phyloP scores from a whole-genome alignment of 2,113 vertebrate genomes.

The Eurystomus gularis region DNA sequence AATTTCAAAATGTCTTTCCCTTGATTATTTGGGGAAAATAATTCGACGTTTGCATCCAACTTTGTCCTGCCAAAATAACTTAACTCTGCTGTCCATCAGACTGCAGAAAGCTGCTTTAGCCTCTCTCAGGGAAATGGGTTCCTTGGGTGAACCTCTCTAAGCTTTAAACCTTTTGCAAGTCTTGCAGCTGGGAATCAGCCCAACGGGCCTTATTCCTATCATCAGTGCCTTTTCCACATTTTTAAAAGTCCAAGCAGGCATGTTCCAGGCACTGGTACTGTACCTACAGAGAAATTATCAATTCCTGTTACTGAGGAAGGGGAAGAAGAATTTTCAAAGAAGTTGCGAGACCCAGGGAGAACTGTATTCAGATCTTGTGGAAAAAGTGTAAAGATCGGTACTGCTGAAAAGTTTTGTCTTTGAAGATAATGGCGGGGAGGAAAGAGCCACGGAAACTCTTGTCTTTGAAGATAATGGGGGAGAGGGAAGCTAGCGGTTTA shows the following conservation, averaged over 20 bases:
- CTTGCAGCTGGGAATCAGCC: background rate
- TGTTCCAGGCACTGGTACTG: background rate
- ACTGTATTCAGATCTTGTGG: background rate
- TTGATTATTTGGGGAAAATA: background rate
- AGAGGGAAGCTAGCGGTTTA: background rate
- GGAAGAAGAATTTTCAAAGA: background rate
- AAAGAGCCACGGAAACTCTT: background rate
- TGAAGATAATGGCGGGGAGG: background rate
- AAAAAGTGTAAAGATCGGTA: background rate
- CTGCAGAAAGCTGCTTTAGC: background rate
- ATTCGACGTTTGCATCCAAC: background rate
- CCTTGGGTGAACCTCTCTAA: background rate
- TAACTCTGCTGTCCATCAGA: background rate
- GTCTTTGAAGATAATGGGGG: background rate
- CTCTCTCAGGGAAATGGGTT: background rate
- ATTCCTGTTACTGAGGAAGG: background rate
- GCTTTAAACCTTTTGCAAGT: background rate
- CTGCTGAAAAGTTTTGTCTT: background rate
- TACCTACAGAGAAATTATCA: background rate
- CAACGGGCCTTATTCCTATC: background rate
- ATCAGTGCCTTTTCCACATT: background rate
- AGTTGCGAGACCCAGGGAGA: background rate
- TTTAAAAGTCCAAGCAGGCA: background rate
- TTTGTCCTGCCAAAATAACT: background rate
- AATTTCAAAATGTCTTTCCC: background rate